Evolutionary conservation across 2,888 invertebrate genomes (phyloP).

Genomic region (Agrochola litura): DNA sequence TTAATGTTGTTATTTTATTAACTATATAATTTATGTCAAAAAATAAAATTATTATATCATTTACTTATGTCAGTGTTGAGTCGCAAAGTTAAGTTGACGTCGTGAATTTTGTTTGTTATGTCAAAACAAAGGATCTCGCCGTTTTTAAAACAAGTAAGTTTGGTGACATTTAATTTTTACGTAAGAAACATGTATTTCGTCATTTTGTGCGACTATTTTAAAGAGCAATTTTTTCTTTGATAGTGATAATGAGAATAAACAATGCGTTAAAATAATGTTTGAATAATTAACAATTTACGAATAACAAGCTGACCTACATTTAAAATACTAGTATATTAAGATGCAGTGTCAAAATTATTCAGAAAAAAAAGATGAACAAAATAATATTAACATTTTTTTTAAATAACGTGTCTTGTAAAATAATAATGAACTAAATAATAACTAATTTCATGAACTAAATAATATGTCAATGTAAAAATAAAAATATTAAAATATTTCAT

Average conservation of each 20-base stretch:
- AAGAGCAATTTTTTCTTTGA: not conserved
- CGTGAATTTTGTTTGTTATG: constrained; percentile 52
- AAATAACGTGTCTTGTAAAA: not conserved
- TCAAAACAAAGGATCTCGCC: constrained; percentile 65
- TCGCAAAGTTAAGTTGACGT: constrained; percentile 21
- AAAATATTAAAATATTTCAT: no score
- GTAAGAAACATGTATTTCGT: not conserved
- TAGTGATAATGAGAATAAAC: not conserved
- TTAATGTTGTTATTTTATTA: constrained; percentile 1
- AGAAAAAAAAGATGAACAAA: not conserved
- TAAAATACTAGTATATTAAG: not conserved
- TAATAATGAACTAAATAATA: not conserved
- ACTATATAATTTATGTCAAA: not conserved
- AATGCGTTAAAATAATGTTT: not conserved
- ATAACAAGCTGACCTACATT: not conserved
- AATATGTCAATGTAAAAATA: no score
- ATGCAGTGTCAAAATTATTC: no score
- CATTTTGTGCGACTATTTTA: not conserved
- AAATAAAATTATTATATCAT: not conserved
- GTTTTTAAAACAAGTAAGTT: constrained; percentile 74
- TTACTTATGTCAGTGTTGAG: constrained; percentile 11
- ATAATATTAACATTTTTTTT: not conserved
- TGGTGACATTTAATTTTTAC: not conserved
- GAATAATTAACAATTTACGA: not conserved
- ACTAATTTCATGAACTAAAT: no score